Conservation (phyloP, 2,888 invertebrate species). For the Phengaris alcon region DNA sequence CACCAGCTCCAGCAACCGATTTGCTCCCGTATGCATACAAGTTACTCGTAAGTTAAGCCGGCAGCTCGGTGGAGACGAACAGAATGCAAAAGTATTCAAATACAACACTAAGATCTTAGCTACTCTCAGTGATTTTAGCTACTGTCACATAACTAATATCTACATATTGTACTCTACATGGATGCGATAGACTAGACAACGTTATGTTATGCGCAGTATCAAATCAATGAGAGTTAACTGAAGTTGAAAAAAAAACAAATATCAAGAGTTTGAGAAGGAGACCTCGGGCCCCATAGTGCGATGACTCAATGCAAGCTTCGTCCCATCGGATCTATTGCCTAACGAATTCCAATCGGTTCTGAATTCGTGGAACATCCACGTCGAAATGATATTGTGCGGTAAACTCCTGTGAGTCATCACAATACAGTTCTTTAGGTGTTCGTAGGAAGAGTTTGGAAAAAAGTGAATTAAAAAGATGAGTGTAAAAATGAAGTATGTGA, state of each 20-base stretch:
- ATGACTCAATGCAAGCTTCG: slow-evolving; percentile 79
- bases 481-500: slow-evolving; percentile 61
- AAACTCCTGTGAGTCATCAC: slow-evolving; percentile 76
- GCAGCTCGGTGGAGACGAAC: slow-evolving; percentile 30
- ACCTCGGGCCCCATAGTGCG: slow-evolving; percentile 73
- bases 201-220: not conserved
- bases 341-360: slow-evolving; percentile 32
- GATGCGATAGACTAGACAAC: not conserved
- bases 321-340: slow-evolving; percentile 59
- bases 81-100: slow-evolving; percentile 32
- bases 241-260: slow-evolving; percentile 21
- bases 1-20: slow-evolving; percentile 19
- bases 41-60: not conserved
- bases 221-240: slow-evolving; percentile 9
- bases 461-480: slow-evolving; percentile 56
- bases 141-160: not conserved
- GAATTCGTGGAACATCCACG: slow-evolving; percentile 38
- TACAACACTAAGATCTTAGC: slow-evolving; percentile 29
- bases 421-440: slow-evolving; percentile 60
- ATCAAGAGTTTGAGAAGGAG: slow-evolving; percentile 40
- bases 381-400: slow-evolving; percentile 44
- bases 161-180: not conserved
- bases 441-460: slow-evolving; percentile 49
- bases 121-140: slow-evolving; percentile 29
- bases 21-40: not conserved